Evolutionary conservation across 2,888 invertebrate species (phyloP).

Genomic region (Dendrolimus pini): DNA sequence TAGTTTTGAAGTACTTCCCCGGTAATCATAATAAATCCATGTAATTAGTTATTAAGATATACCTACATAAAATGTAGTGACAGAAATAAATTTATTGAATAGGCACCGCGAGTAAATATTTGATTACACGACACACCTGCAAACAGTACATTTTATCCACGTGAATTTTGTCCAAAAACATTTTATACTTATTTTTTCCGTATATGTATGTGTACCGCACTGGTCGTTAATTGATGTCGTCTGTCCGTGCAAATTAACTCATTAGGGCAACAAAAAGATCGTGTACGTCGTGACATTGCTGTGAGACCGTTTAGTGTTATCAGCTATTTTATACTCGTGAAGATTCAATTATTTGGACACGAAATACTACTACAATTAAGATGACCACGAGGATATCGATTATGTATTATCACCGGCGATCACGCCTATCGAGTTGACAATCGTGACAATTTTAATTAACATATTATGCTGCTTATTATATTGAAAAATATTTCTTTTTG

Average conservation of each 20-base stretch:
- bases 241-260: constrained; percentile 33
- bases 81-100: too few relatives aligned
- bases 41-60: too few relatives aligned
- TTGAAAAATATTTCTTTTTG: too few relatives aligned
- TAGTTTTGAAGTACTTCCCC: too few relatives aligned
- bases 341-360: constrained; percentile 27
- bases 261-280: constrained; percentile 45
- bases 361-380: constrained; percentile 22
- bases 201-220: too few relatives aligned
- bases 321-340: constrained; percentile 12
- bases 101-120: too few relatives aligned
- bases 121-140: too few relatives aligned
- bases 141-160: too few relatives aligned
- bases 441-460: background rate
- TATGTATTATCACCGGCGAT: constrained; percentile 13
- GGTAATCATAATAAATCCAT: too few relatives aligned
- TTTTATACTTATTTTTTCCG: too few relatives aligned
- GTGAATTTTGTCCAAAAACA: too few relatives aligned
- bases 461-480: background rate
- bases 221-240: background rate
- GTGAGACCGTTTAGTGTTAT: constrained; percentile 22
- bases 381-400: constrained; percentile 27
- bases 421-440: background rate
- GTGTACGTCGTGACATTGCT: constrained; percentile 45
- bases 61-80: too few relatives aligned